Base-by-base conservation (phyloP, 1,140 invertebrate species). In the Planococcus citri region DNA sequence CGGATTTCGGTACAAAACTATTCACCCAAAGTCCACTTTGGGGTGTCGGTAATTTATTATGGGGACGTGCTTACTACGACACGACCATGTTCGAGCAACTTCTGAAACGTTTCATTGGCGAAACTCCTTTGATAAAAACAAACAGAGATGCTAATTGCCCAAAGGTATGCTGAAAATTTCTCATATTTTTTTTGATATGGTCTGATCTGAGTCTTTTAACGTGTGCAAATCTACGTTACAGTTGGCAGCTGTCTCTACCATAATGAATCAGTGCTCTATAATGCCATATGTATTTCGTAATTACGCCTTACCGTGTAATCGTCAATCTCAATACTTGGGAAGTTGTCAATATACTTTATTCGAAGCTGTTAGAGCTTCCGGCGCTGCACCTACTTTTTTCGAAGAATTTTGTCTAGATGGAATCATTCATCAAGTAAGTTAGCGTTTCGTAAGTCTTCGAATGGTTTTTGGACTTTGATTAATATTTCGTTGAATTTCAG, bases 351-450 rank as follows among this genome's bases (percentile, higher is more conserved):
- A 90, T 72, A 79, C 82, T 74, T 76, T 95, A 17, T 97, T 94
- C 92, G 87, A 96, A 82, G 90, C 91, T 12, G 86, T 94, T 2
- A 80, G 93, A 75, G 94, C 93, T 10, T 95, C 92, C 9, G 90
- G 92, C 51, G 93, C 94, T 67, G 94, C 94, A 21, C 94, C 94
- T 1, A 91, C 90, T 0, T 95, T 95, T 80, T 97, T 95, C 80
- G 87, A 92, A 76, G 92, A 95, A 77, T 93, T 89, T 74, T 83
- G 84, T 73, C 79, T 90, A 20, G 86, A 86, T 68, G 86, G 88
- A 27, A 82, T 85, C 75, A 78, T 94, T 72, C 91, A 94, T 78
- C 89, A 93, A 80, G 90, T 91, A 77, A 67, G 58, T 69, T 17
- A 17, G 22, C 2, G 6, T 25, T 33, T 33, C n/a, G 1, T 68